Evolutionary conservation across 2,113 vertebrate genomes (phyloP).

Genomic region (Plecturocebus donacophilus): DNA sequence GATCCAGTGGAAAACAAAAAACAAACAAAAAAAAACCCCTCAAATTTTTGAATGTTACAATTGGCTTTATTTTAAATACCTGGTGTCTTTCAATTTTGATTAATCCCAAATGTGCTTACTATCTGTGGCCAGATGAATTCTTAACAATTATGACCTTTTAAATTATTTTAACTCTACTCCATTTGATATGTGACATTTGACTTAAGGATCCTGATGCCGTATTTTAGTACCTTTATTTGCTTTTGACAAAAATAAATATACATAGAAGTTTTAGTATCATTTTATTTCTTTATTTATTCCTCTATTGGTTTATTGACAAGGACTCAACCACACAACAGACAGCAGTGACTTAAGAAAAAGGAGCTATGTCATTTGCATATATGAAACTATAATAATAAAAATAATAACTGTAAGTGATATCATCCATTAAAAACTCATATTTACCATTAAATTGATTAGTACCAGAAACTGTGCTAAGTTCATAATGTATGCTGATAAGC

Average conservation of each 20-base stretch:
- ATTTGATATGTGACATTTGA: not conserved
- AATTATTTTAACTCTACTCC: not conserved
- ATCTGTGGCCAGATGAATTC: not conserved
- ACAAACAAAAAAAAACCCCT: not conserved
- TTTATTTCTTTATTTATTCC: not conserved
- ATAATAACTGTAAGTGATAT: not conserved
- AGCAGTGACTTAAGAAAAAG: not conserved
- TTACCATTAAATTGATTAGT: not conserved
- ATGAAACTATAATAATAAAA: not conserved
- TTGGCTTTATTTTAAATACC: constrained; percentile 25
- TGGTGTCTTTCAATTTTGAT: constrained; percentile 2
- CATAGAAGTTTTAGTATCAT: not conserved
- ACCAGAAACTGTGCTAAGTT: not conserved
- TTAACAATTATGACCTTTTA: not conserved
- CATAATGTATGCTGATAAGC: not conserved
- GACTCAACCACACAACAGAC: not conserved
- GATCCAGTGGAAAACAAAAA: not conserved
- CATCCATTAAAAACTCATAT: not conserved
- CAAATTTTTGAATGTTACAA: constrained; percentile 12
- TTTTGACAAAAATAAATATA: constrained; percentile 20
- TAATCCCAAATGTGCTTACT: not conserved
- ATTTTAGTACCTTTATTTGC: not conserved
- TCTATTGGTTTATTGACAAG: not conserved
- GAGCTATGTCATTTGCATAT: not conserved
- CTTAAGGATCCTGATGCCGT: not conserved